Conservation (phyloP, 2,113 vertebrate species). For the Upupa epops region DNA sequence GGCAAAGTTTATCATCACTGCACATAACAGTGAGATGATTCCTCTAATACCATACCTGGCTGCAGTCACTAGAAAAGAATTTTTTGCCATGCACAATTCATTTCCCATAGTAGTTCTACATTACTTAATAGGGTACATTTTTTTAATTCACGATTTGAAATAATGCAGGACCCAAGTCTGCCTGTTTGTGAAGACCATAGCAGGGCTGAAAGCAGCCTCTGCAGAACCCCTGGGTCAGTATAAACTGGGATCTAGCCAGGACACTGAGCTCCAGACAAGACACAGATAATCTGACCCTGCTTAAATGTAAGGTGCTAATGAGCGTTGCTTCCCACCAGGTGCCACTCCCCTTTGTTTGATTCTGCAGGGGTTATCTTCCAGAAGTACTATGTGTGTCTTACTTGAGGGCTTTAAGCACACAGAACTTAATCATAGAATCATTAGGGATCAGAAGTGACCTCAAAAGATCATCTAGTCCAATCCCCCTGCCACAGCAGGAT, state of each 20-base stretch:
- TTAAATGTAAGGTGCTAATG: fast-evolving
- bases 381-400: neutral
- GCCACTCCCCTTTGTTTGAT: neutral
- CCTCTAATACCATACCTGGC: neutral
- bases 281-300: neutral
- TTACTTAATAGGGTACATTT: neutral
- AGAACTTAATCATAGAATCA: no score
- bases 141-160: neutral
- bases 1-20: neutral
- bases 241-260: neutral
- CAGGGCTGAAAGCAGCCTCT: neutral
- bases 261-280: neutral
- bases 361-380: neutral
- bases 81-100: fast-evolving
- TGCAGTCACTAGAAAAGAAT: neutral
- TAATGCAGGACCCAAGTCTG: neutral
- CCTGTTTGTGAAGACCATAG: neutral
- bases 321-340: neutral
- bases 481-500: no score
- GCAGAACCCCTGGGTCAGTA: neutral
- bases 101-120: fast-evolving
- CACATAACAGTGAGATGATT: neutral
- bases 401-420: neutral
- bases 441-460: no score
- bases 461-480: no score